Conservation (phyloP, 2,797 vertebrate species). For the Thamnophis elegans region DNA sequence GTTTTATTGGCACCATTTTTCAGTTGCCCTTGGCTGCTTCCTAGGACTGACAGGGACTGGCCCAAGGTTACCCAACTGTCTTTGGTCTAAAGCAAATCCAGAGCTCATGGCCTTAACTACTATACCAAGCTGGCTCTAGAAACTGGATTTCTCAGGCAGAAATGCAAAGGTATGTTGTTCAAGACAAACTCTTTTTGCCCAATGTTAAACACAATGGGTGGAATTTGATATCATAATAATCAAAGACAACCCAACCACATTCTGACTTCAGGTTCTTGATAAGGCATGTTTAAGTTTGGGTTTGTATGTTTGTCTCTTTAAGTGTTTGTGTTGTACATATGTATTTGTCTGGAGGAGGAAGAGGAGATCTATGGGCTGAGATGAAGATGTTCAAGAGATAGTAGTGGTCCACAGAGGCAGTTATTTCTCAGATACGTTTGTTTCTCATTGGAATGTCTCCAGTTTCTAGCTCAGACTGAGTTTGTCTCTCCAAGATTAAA, state of each 20-base stretch:
- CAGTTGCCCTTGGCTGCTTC: background rate
- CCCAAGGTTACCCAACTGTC: background rate
- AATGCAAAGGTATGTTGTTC: background rate
- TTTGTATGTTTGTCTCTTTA: background rate
- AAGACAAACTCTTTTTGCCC: background rate
- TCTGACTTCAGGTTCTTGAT: background rate
- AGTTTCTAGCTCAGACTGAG: slow-evolving; percentile 10
- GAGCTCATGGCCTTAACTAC: background rate
- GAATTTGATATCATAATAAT: background rate
- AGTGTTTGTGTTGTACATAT: background rate
- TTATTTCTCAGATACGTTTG: slow-evolving; percentile 9
- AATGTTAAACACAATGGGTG: background rate
- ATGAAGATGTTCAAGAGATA: background rate
- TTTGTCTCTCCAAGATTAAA: slow-evolving; percentile 11
- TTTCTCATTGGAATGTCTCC: slow-evolving; percentile 20
- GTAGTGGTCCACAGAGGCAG: background rate
- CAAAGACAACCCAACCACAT: background rate
- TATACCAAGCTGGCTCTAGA: background rate
- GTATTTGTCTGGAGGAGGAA: background rate
- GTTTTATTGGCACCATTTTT: background rate
- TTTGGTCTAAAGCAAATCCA: background rate
- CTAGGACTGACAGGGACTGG: background rate
- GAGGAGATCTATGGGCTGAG: background rate
- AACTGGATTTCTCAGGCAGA: background rate
- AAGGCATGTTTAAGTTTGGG: background rate